Conservation (phyloP, 2,113 vertebrate genomes). For the Tyto alba region DNA sequence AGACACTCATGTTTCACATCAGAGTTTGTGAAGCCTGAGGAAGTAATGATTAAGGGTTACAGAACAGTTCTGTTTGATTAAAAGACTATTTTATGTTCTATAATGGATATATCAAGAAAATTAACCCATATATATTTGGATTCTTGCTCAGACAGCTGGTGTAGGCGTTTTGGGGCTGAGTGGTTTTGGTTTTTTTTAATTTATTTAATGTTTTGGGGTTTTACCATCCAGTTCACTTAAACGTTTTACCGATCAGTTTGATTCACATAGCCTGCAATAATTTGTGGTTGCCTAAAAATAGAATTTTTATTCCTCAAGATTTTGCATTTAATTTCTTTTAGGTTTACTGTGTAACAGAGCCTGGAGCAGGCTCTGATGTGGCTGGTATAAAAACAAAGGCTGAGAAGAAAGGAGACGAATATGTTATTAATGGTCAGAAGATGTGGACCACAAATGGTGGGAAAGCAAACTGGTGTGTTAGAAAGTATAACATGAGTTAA, state of each 20-base stretch:
- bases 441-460: conserved; percentile 99
- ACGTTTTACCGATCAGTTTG: background rate
- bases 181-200: background rate
- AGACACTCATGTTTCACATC: background rate
- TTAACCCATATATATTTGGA: background rate
- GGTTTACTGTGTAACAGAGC: conserved; percentile 96
- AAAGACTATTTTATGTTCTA: background rate
- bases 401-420: conserved; percentile 87
- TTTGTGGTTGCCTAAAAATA: background rate
- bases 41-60: background rate
- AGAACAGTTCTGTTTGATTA: background rate
- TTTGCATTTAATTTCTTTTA: conserved; percentile 34
- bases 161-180: background rate
- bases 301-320: background rate
- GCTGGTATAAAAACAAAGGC: conserved; percentile 87
- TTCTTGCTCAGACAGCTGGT: background rate
- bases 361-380: conserved; percentile 92
- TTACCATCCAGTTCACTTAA: background rate
- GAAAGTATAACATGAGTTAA: too few species aligned
- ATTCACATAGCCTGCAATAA: background rate
- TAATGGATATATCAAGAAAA: background rate
- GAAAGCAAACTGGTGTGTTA: conserved; percentile 90
- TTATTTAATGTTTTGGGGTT: background rate
- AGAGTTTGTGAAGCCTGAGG: background rate
- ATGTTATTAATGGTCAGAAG: conserved; percentile 92